phyloP scores from a whole-genome alignment of 2,113 vertebrate species.

The Vicugna pacos region DNA sequence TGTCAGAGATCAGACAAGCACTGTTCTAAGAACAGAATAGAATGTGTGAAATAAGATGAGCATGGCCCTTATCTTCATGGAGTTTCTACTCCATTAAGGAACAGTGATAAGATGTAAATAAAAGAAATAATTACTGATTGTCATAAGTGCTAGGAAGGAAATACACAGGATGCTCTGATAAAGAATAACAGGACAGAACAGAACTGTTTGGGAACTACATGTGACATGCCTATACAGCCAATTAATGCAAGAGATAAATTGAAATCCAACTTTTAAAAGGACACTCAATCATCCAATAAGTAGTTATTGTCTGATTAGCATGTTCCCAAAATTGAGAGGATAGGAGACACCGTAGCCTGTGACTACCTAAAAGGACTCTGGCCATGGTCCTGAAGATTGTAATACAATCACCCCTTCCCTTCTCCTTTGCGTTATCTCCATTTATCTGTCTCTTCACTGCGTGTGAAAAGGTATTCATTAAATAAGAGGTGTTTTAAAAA shows the following conservation, averaged over 20 bases:
- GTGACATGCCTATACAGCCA: not conserved
- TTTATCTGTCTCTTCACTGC: not conserved
- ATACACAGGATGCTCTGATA: not conserved
- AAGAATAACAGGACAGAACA: not conserved
- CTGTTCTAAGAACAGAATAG: not conserved
- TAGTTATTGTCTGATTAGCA: not conserved
- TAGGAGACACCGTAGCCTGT: not conserved
- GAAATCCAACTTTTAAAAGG: not conserved
- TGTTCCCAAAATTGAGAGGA: not conserved
- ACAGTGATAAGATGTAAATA: not conserved
- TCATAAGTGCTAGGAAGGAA: not conserved
- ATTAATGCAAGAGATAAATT: not conserved
- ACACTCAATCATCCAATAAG: not conserved
- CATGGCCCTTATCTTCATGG: accelerated
- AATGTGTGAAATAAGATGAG: not conserved
- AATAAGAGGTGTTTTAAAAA: not conserved
- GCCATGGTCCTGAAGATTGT: not conserved
- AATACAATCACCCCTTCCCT: not conserved
- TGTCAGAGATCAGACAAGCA: not conserved
- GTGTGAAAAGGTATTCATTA: not conserved
- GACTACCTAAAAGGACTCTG: not conserved
- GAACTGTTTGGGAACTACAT: not conserved
- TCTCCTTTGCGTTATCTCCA: too few species aligned
- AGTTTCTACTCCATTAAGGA: not conserved
- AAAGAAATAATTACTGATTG: not conserved